Conservation (phyloP, 1,140 invertebrate genomes). For the Chrysomallon squamiferum region DNA sequence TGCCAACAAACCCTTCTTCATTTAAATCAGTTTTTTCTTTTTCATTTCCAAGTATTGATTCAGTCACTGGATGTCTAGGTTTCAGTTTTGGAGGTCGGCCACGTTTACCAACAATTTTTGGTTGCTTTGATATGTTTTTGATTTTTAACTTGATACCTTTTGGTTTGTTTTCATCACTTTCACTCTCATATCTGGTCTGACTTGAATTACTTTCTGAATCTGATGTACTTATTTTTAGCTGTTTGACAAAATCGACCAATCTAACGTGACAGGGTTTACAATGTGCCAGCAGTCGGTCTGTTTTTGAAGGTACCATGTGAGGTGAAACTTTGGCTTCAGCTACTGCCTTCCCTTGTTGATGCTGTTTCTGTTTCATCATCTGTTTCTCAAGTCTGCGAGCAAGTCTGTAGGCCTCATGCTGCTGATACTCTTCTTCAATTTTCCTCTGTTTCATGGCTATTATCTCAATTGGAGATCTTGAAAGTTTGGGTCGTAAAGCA, state of each 20-base stretch:
- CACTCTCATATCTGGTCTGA: neutral
- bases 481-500: conserved; percentile 34
- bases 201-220: neutral
- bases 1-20: conserved; percentile 15
- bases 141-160: neutral
- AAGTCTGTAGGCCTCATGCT: conserved; percentile 27
- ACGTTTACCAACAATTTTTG: no score
- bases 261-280: conserved; percentile 45
- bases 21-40: conserved; percentile 9
- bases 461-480: conserved; percentile 43
- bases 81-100: neutral
- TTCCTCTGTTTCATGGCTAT: conserved; percentile 38
- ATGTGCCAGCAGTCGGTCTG: conserved; percentile 3
- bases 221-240: conserved; percentile 11
- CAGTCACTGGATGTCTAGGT: neutral
- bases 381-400: conserved; percentile 23
- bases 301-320: neutral
- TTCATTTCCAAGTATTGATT: neutral
- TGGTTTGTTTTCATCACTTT: neutral
- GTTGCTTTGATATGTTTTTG: no score
- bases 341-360: no score
- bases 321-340: neutral
- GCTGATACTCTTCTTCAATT: conserved; percentile 38
- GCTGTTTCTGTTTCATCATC: conserved; percentile 13
- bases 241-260: conserved; percentile 51